Base-by-base conservation (phyloP, 2,888 invertebrate species). In the Agrotis segetum region DNA sequence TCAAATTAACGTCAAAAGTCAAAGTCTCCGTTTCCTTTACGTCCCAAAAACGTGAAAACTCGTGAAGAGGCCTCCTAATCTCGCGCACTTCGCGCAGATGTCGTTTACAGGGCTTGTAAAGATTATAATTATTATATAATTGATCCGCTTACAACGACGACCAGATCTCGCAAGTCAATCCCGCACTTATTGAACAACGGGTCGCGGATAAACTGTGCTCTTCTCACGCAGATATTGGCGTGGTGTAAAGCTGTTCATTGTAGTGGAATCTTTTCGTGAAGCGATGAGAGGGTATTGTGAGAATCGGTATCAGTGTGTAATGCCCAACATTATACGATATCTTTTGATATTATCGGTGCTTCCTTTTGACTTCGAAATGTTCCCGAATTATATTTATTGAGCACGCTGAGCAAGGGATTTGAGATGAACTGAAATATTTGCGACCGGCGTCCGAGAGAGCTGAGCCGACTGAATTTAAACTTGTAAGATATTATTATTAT, bases 361-460 rank as follows among this genome's bases (percentile, higher is more conserved):
- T 46, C 47, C 24, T 59, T 63, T 60, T 58, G 50, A 59, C 55
- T 62, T 46, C 52, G 63, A 59, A 66, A 68, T 63, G 68, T 55
- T 21, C 47, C n/a, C 16, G 55, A 79, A 69, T 67, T 34, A 56
- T 74, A 79, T 74, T 62, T 65, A 68, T 49, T 40, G 29, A 72
- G 16, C 40, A 19, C 60, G 67, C 69, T 67, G 79, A 79, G 34
- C 44, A 19, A 56, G 79, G 74, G 69, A 63, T 69, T 44, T 16
- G 44, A 2, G 14, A 40, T 34, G 40, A 49, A 60, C 49, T 21
- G 50, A 62, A 58, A n/a, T 29, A 52, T 60, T 21, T 6, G 52
- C 16, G 46, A 11, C 11, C n/a, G 21, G 3, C 16, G 58, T 3
- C 16, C 21, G 44, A 46, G 40, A 19, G 72, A 40, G 73, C 58